phyloP scores from a whole-genome alignment of 2,888 invertebrate species.

The Autographa pulchrina region DNA sequence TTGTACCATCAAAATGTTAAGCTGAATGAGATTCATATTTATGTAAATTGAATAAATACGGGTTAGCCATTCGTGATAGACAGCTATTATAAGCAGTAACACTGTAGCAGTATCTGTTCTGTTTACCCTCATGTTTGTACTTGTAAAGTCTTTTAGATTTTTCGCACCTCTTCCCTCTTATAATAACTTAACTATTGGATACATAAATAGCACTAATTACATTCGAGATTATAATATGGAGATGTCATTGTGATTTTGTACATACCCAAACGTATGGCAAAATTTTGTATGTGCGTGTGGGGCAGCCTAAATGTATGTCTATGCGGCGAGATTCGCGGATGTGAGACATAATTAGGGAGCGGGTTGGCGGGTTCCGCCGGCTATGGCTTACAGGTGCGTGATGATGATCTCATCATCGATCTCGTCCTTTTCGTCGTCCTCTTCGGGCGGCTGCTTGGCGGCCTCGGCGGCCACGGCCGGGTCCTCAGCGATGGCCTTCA shows the following conservation, averaged over 20 bases:
- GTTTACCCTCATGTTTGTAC: slow-evolving; percentile 70
- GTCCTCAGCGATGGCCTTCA: slow-evolving; percentile 93
- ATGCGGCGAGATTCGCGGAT: slow-evolving; percentile 16
- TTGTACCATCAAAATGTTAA: slow-evolving; percentile 36
- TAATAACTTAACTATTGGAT: slow-evolving; percentile 72
- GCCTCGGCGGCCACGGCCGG: slow-evolving; percentile 91
- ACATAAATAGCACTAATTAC: slow-evolving; percentile 77
- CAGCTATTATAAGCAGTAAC: slow-evolving; percentile 34
- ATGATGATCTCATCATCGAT: slow-evolving; percentile 96
- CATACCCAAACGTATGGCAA: slow-evolving; percentile 62
- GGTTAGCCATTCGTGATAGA: slow-evolving; percentile 23
- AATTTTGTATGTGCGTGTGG: slow-evolving; percentile 43
- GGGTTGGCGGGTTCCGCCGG: slow-evolving; percentile 31
- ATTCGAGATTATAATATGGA: slow-evolving; percentile 69
- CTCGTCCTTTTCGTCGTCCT: slow-evolving; percentile 96
- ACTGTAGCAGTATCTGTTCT: slow-evolving; percentile 32
- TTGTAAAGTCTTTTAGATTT: slow-evolving; percentile 71
- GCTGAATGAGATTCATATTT: slow-evolving; percentile 52
- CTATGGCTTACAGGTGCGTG: slow-evolving; percentile 92
- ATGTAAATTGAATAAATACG: slow-evolving; percentile 30
- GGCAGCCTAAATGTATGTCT: slow-evolving; percentile 31
- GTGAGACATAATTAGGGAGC: slow-evolving; percentile 40
- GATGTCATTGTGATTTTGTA: slow-evolving; percentile 63
- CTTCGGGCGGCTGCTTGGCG: slow-evolving; percentile 92
- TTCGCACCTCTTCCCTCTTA: slow-evolving; percentile 59